Evolutionary conservation across 1,140 invertebrate genomes (phyloP).

Genomic region (Drosophila baimaii): DNA sequence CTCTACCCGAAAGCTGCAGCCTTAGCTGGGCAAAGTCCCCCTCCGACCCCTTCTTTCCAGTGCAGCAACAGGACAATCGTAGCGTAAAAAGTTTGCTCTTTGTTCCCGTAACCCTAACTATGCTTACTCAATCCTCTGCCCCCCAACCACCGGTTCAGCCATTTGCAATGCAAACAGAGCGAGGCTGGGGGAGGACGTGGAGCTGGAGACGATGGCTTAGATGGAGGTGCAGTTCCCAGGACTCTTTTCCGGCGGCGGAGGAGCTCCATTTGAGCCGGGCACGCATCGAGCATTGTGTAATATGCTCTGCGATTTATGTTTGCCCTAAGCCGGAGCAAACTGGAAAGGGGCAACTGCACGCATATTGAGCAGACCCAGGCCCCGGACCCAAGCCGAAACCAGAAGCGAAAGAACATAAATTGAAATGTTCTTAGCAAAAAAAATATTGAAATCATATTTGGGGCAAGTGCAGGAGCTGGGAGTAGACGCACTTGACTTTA

Average conservation of each 20-base stretch:
- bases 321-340: slow-evolving; percentile 38
- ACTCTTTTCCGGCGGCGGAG: slow-evolving; percentile 22
- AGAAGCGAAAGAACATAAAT: slow-evolving; percentile 70
- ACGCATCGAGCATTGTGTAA: slow-evolving; percentile 79
- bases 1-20: slow-evolving; percentile 29
- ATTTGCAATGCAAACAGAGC: slow-evolving; percentile 73
- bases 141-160: slow-evolving; percentile 22
- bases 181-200: slow-evolving; percentile 1
- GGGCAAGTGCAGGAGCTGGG: slow-evolving; percentile 49
- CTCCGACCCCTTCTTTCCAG: slow-evolving; percentile 1
- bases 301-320: slow-evolving; percentile 83
- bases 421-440: slow-evolving; percentile 66
- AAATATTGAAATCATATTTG: slow-evolving; percentile 78
- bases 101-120: slow-evolving; percentile 46
- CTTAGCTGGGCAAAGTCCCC: neutral
- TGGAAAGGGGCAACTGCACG: slow-evolving; percentile 55
- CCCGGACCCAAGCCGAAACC: slow-evolving; percentile 10
- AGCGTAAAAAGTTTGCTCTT: slow-evolving; percentile 76
- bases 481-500: slow-evolving; percentile 54
- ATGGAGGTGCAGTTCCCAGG: slow-evolving; percentile 16
- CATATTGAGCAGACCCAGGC: slow-evolving; percentile 63
- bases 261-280: slow-evolving; percentile 61
- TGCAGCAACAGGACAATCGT: slow-evolving; percentile 75
- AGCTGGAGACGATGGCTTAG: neutral
- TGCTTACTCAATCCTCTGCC: slow-evolving; percentile 23